Evolutionary conservation across 2,113 vertebrate species (phyloP).

Genomic region (Pan troglodytes): DNA sequence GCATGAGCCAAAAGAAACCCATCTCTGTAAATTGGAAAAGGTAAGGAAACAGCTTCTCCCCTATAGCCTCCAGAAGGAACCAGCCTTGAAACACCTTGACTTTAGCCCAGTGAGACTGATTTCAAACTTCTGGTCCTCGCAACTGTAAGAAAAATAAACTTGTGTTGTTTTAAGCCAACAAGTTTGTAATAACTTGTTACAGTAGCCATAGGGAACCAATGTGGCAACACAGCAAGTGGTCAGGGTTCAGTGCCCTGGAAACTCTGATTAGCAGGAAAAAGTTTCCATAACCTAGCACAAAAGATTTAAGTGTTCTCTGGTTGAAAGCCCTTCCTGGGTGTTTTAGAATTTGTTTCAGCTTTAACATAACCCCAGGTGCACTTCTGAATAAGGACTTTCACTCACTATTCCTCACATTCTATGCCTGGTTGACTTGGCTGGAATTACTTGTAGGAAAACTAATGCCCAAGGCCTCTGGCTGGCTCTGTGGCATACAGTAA

Average conservation of each 20-base stretch:
- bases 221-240: background rate
- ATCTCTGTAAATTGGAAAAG: background rate
- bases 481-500: rapidly evolving
- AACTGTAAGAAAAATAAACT: background rate
- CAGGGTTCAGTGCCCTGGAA: background rate
- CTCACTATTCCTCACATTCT: background rate
- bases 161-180: background rate
- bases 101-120: background rate
- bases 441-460: background rate
- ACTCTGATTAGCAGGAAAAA: background rate
- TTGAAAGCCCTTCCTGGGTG: background rate
- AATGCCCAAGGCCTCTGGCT: background rate
- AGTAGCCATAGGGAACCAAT: background rate
- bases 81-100: background rate
- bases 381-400: background rate
- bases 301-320: background rate
- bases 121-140: background rate
- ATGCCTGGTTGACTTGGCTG: background rate
- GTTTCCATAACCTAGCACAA: background rate
- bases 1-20: background rate
- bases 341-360: background rate
- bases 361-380: background rate
- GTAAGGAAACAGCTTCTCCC: background rate
- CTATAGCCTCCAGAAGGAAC: background rate
- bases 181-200: background rate